Evolutionary conservation across 2,113 vertebrate species (phyloP).

Genomic region (Phyllostomus hastatus): DNA sequence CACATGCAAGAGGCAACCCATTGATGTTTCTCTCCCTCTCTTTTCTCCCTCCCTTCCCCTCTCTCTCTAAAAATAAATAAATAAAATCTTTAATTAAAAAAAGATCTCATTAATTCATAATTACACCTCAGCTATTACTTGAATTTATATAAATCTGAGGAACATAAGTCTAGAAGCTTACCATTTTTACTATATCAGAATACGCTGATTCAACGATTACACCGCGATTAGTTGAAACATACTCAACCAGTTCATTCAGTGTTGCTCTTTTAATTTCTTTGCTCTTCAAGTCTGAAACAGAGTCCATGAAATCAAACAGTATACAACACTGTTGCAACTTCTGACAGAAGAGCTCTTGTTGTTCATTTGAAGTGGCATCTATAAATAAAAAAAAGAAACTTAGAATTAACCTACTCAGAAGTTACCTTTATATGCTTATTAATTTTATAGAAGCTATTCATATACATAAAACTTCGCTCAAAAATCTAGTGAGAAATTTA

Average conservation of each 20-base stretch:
- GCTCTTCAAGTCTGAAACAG: constrained; percentile 95
- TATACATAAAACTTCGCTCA: neutral
- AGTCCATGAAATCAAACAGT: constrained; percentile 97
- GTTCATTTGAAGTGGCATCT: constrained; percentile 95
- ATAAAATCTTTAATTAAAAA: no score
- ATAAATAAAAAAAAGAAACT: constrained; percentile 61
- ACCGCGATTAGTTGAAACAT: constrained; percentile 96
- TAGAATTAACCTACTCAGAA: neutral
- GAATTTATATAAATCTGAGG: constrained; percentile 53
- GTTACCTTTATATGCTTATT: neutral
- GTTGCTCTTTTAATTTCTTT: constrained; percentile 99
- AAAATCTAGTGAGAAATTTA: neutral
- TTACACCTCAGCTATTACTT: constrained; percentile 58
- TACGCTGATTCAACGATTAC: constrained; percentile 95
- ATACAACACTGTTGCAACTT: constrained; percentile 98
- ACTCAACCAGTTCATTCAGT: constrained; percentile 96
- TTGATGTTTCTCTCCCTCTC: no score
- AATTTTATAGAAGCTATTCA: neutral
- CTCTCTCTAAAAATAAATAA: no score
- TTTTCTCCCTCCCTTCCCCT: no score
- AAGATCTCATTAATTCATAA: neutral
- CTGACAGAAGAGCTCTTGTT: constrained; percentile 96
- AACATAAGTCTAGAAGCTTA: constrained; percentile 80
- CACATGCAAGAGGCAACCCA: no score
- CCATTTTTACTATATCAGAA: constrained; percentile 97